Conservation (phyloP, 2,113 vertebrate genomes). For the Odontesthes bonariensis region DNA sequence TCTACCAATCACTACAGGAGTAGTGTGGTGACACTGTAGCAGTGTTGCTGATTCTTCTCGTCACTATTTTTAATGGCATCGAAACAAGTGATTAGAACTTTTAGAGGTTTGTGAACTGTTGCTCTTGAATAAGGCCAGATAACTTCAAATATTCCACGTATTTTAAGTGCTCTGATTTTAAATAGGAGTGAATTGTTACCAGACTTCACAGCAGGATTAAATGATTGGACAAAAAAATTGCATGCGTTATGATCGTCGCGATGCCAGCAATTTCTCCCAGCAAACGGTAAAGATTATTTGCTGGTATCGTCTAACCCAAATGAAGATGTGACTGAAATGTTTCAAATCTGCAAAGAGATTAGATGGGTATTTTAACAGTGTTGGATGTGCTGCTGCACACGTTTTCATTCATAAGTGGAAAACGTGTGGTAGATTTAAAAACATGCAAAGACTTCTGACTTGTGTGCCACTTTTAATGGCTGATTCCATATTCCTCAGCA, state of each 20-base stretch:
- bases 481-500: too few relatives aligned
- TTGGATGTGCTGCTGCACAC: not conserved
- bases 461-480: too few relatives aligned
- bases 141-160: not conserved
- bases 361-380: not conserved
- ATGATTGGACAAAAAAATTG: not conserved
- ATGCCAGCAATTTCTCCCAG: not conserved
- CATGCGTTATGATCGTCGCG: not conserved
- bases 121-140: not conserved
- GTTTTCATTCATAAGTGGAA: not conserved
- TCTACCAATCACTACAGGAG: not conserved
- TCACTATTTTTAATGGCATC: not conserved
- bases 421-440: not conserved
- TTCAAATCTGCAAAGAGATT: not conserved
- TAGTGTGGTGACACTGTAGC: not conserved
- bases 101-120: not conserved
- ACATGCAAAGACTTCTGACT: not conserved
- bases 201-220: not conserved
- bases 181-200: not conserved
- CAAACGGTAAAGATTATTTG: too few relatives aligned
- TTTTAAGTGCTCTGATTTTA: not conserved
- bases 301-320: not conserved
- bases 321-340: not conserved
- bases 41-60: not conserved
- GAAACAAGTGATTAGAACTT: not conserved